Evolutionary conservation across 1,140 invertebrate species (phyloP), one percentile per base, ranked within the genome.

Genomic region (Anadara kagoshimensis): DNA sequence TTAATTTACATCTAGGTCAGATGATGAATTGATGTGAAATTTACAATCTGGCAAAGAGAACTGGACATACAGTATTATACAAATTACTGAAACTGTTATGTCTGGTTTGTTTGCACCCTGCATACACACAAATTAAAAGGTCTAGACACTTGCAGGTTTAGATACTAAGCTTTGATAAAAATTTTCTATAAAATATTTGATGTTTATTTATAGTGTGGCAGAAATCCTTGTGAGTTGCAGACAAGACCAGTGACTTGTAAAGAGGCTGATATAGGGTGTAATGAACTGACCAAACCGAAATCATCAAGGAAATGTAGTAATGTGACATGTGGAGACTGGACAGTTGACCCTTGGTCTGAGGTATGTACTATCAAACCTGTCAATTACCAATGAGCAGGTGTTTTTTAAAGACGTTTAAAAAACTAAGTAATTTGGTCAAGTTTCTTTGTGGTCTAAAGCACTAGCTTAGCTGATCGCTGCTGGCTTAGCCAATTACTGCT

Each of bases 251-350:
- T 90, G 26, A 68, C 73, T 53, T 91, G 90, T 76, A 82, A 87
- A 51, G 73, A 84, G 49, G 70, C 84, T 22, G 78, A 73, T 5
- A 77, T 80, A 18, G 87, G 86, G 0, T 91, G 90, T 78, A 73
- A 83, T n/a, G 41, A 78, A 0, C 78, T 78, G 0, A 44, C 72
- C 0, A 87, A 86, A 62, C 90, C 89, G 0, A 66, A 62, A 12
- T 78, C 84, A 11, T 76, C 83, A 43, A 80, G 82, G 53, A 63
- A 71, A 10, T 91, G 90, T 75, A 85, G 84, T 65, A 81, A 90
- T 64, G 78, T 89, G 45, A 85, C 81, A 2, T 91, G 90, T 75
- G 90, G 90, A 24, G 70, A 80, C 18, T 91, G 90, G 89, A 73
- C 76, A 8, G 62, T 83, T 51, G 87, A 84, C 18, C 75, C 82